Conservation (phyloP, 1,140 invertebrate genomes). For the Ceratina australensis region DNA sequence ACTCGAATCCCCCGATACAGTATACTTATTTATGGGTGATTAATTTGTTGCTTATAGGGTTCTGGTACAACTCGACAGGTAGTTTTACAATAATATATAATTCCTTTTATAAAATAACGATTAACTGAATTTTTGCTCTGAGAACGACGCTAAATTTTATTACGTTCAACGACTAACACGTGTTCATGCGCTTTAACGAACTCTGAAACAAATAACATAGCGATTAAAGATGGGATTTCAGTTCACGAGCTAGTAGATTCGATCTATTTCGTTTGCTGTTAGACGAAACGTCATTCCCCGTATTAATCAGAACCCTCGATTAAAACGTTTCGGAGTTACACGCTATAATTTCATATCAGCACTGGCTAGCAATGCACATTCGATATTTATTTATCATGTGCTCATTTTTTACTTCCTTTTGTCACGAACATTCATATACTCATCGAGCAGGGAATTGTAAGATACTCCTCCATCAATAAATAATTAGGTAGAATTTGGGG, state of each 20-base stretch:
- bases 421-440: slow-evolving; percentile 50
- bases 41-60: slow-evolving; percentile 71
- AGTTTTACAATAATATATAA: slow-evolving; percentile 52
- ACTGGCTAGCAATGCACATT: slow-evolving; percentile 77
- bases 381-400: slow-evolving; percentile 57
- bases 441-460: slow-evolving; percentile 11
- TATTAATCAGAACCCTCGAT: slow-evolving; percentile 30
- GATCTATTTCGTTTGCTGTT: slow-evolving; percentile 11
- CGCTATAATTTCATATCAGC: slow-evolving; percentile 73
- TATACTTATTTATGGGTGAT: slow-evolving; percentile 54
- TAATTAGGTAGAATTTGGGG: too few relatives aligned
- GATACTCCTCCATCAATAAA: background rate
- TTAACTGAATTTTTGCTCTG: background rate
- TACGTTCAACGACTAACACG: slow-evolving; percentile 29
- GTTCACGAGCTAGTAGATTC: too few relatives aligned
- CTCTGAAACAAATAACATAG: slow-evolving; percentile 1
- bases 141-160: too few relatives aligned
- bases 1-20: background rate
- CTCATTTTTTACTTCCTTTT: slow-evolving; percentile 53
- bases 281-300: background rate
- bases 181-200: slow-evolving; percentile 10
- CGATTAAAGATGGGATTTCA: background rate
- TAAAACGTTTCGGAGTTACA: slow-evolving; percentile 48
- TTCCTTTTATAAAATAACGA: slow-evolving; percentile 23
- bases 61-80: slow-evolving; percentile 72